Evolutionary conservation across 2,113 vertebrate genomes (phyloP), one percentile per base, ranked within the genome.

Genomic region (Ophthalmolycus amberensis): DNA sequence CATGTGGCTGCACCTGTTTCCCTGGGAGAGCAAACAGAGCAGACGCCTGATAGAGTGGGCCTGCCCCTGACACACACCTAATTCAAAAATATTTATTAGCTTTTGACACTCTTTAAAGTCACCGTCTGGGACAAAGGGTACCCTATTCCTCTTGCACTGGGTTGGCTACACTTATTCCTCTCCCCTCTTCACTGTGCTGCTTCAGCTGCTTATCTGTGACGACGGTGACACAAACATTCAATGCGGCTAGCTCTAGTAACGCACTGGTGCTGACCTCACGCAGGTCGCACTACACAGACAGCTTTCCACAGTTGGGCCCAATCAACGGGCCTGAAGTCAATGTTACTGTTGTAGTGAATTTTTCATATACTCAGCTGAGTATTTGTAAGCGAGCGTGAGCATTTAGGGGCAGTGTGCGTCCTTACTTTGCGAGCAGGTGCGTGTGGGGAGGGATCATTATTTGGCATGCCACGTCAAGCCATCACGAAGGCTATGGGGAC

Each of bases 31-130:
- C 96, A 93, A 96, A 96, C 95, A 94, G 95, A 97, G 95, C 96
- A 97, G 97, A 97, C 95, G 96, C 95, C 96, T 95, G 94, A 95
- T 95, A 88, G 95, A 96, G 93, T 95, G 95, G 95, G 94, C 95
- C 95, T 95, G 88, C 95, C 96, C 95, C 95, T 95, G 95, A 96
- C 89, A 96, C 96, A 96, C 96, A 97, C 96, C 96, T 96, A 95
- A 95, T 96, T 96, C 96, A 98, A 95, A 99, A 99, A 99, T 97
- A 99, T 99, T 99, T 98, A 98, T 98, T 96, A 97, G 96, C 95
- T 95, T 96, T 95, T 95, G 96, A 98, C 94, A 94, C 93, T 91
- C 90, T 94, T 93, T 90, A 90, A 93, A 94, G 91, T 89, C 76
- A 70, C 76, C 79, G 88, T 83, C 84, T 95, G 96, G 96, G 96